Conservation (phyloP, 2,888 invertebrate genomes). For the Hipparchia semele region DNA sequence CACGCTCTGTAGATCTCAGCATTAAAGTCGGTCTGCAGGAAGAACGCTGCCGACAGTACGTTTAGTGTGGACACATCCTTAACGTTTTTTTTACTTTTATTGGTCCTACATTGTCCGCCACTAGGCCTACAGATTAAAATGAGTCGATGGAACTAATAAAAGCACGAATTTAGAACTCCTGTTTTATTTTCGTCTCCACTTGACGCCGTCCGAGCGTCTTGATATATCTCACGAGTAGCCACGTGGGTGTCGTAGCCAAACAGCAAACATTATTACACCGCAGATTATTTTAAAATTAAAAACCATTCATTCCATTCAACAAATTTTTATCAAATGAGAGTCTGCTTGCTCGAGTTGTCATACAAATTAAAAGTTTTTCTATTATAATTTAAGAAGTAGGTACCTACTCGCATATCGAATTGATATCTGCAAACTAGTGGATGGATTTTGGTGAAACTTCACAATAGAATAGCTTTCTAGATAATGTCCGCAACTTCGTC, state of each 20-base stretch:
- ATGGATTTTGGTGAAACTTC: too few relatives aligned
- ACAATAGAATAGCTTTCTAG: too few relatives aligned
- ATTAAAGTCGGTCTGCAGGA: too few relatives aligned
- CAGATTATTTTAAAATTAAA: conserved; percentile 12
- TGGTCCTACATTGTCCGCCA: conserved; percentile 60
- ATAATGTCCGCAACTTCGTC: too few relatives aligned
- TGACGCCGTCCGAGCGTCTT: conserved; percentile 9
- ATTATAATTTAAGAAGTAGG: too few relatives aligned
- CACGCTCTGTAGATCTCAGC: too few relatives aligned
- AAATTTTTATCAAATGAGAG: background rate
- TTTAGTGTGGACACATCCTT: background rate
- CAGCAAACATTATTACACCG: background rate
- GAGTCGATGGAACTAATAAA: conserved; percentile 56
- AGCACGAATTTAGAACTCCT: conserved; percentile 52
- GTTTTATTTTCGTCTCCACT: conserved; percentile 43
- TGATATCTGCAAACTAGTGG: too few relatives aligned
- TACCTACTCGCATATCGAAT: too few relatives aligned
- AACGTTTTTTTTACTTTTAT: conserved; percentile 43
- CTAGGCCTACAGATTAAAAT: conserved; percentile 62
- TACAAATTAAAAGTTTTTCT: too few relatives aligned
- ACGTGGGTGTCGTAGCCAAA: conserved; percentile 11
- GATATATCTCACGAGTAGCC: conserved; percentile 18
- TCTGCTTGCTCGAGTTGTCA: too few relatives aligned
- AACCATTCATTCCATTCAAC: conserved; percentile 18
- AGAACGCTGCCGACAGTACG: too few relatives aligned